phyloP scores from a whole-genome alignment of 1,140 invertebrate species.

The Leptestheria dahalacensis region DNA sequence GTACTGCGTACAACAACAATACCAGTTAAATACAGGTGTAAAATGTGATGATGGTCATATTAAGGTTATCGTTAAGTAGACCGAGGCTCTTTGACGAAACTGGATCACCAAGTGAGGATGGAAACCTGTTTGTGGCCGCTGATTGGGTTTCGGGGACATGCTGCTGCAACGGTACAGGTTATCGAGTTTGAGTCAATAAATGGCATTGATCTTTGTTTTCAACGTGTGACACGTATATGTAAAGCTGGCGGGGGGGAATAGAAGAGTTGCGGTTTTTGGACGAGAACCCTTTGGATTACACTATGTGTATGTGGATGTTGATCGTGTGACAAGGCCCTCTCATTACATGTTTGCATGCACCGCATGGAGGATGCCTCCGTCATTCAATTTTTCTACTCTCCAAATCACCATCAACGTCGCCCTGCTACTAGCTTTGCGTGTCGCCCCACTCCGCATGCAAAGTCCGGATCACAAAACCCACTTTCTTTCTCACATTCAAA shows the following conservation, averaged over 20 bases:
- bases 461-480: not conserved
- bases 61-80: no score
- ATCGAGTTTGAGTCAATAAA: no score
- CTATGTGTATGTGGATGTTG: not conserved
- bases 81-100: no score
- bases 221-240: no score
- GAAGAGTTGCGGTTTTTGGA: not conserved
- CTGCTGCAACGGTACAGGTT: no score
- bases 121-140: no score
- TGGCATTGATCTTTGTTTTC: no score
- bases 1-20: no score
- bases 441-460: not conserved
- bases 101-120: no score
- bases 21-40: no score
- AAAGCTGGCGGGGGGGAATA: not conserved
- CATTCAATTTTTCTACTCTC: not conserved
- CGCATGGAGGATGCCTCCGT: not conserved
- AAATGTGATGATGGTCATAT: no score
- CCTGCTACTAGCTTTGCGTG: not conserved
- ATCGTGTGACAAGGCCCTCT: not conserved
- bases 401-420: not conserved
- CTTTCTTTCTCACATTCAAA: not conserved
- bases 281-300: not conserved
- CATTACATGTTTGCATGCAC: not conserved
- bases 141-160: no score